These are phyloP conservation scores for Xiphophorus couchianus DNA, from an alignment of 2,113 vertebrate genomes.

Conservation along the genomic window DNA sequence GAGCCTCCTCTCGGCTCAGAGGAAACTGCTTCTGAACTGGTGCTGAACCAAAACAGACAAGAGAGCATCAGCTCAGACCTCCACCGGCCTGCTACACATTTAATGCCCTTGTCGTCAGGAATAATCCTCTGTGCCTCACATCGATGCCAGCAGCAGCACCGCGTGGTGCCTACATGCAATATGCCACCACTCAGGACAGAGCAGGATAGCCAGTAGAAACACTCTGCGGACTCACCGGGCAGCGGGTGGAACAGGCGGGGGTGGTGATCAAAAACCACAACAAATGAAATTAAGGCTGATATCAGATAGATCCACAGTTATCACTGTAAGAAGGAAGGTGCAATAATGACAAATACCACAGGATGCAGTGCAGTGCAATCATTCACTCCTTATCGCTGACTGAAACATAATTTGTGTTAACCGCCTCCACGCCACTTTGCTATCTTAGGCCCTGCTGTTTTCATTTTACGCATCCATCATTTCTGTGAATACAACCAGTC, in stretches of 20 bases:
- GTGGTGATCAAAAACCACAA: slow-evolving; percentile 47
- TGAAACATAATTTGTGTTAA: slow-evolving; percentile 57
- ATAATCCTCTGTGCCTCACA: slow-evolving; percentile 71
- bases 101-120: slow-evolving; percentile 78
- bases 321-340: slow-evolving; percentile 53
- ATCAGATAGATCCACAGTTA: slow-evolving; percentile 53
- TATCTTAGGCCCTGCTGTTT: slow-evolving; percentile 44
- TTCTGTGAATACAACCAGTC: slow-evolving; percentile 39
- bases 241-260: slow-evolving; percentile 32
- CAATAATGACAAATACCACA: slow-evolving; percentile 56
- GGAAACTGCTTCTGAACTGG: slow-evolving; percentile 70
- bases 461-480: slow-evolving; percentile 53
- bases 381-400: slow-evolving; percentile 66
- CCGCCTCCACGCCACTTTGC: slow-evolving; percentile 36
- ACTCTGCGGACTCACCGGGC: slow-evolving; percentile 52
- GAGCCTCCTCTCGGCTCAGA: slow-evolving; percentile 64
- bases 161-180: slow-evolving; percentile 67
- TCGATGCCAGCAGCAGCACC: slow-evolving; percentile 61
- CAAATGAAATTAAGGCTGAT: slow-evolving; percentile 59
- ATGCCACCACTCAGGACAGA: slow-evolving; percentile 63
- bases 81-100: slow-evolving; percentile 74
- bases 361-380: slow-evolving; percentile 59
- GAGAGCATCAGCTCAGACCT: slow-evolving; percentile 71
- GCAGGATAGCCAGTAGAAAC: slow-evolving; percentile 46
- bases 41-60: slow-evolving; percentile 73